phyloP scores from a whole-genome alignment of 2,113 vertebrate species.

The Pogona vitticeps region DNA sequence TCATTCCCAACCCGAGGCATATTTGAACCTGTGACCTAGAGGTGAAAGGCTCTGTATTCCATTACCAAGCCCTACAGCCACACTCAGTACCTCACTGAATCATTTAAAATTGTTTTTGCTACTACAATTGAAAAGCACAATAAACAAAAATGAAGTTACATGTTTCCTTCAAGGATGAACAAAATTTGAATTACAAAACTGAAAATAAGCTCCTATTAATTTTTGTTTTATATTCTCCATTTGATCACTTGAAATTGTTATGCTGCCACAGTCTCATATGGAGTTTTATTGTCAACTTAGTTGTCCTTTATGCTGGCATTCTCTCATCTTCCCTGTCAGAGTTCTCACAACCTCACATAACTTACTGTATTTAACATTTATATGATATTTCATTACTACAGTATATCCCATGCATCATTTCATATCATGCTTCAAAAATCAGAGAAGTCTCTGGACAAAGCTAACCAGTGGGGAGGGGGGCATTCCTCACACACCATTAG shows the following conservation, averaged over 20 bases:
- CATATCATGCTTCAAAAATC: constrained; percentile 11
- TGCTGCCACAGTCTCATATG: neutral
- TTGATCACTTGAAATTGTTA: neutral
- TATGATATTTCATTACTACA: neutral
- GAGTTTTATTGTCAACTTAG: neutral
- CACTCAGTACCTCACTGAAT: constrained; percentile 23
- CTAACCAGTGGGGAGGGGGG: neutral
- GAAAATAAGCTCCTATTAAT: accelerated
- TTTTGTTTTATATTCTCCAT: neutral
- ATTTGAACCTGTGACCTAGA: constrained; percentile 45
- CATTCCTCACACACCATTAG: constrained; percentile 10
- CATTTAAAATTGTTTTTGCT: constrained; percentile 9
- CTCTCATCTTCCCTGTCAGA: neutral
- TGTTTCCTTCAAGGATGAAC: neutral
- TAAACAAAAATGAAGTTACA: neutral
- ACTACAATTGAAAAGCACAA: constrained; percentile 2
- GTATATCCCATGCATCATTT: neutral
- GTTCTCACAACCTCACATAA: constrained; percentile 29
- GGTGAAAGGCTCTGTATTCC: constrained; percentile 44
- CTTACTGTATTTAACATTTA: neutral
- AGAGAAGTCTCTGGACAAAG: neutral
- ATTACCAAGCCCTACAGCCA: constrained; percentile 26
- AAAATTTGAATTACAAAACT: neutral
- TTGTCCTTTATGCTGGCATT: neutral
- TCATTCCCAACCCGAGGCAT: constrained; percentile 40